Evolutionary conservation across 2,888 invertebrate genomes (phyloP).

Genomic region (Eubasilissa splendida): DNA sequence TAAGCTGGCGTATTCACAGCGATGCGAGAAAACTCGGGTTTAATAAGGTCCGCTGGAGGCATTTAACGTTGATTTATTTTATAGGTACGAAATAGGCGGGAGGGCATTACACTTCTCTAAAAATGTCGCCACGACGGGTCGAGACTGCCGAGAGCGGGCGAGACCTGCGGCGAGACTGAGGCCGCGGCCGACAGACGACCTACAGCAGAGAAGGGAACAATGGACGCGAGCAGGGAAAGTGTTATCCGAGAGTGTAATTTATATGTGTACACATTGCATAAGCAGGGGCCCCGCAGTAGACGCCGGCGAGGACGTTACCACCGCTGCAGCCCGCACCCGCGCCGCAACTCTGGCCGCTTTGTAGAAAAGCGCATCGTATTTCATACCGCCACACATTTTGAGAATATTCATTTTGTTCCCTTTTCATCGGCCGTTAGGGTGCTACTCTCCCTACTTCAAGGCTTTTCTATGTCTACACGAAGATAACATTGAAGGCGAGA

Average conservation of each 20-base stretch:
- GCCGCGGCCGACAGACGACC: conserved; percentile 30
- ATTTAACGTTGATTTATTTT: conserved; percentile 10
- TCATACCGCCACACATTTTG: no score
- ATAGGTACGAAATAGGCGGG: background rate
- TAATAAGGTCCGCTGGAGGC: conserved; percentile 5
- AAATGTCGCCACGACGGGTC: conserved; percentile 22
- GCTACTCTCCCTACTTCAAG: background rate
- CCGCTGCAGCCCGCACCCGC: background rate
- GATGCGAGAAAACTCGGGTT: background rate
- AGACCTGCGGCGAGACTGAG: background rate
- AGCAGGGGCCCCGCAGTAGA: conserved; percentile 24
- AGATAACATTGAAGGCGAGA: background rate
- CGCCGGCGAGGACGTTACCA: conserved; percentile 3
- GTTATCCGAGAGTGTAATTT: conserved; percentile 44
- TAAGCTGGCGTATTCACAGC: no score
- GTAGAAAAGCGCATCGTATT: no score
- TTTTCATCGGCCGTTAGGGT: background rate
- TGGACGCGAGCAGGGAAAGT: conserved; percentile 50
- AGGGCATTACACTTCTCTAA: background rate
- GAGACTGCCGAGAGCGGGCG: background rate
- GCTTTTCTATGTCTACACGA: background rate
- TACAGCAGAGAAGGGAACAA: conserved; percentile 38
- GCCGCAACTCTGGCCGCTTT: background rate
- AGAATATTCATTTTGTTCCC: background rate
- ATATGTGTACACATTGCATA: conserved; percentile 43